These are phyloP conservation scores for Rostratula benghalensis DNA, from an alignment of 2,113 vertebrate species.

Conservation along the genomic window DNA sequence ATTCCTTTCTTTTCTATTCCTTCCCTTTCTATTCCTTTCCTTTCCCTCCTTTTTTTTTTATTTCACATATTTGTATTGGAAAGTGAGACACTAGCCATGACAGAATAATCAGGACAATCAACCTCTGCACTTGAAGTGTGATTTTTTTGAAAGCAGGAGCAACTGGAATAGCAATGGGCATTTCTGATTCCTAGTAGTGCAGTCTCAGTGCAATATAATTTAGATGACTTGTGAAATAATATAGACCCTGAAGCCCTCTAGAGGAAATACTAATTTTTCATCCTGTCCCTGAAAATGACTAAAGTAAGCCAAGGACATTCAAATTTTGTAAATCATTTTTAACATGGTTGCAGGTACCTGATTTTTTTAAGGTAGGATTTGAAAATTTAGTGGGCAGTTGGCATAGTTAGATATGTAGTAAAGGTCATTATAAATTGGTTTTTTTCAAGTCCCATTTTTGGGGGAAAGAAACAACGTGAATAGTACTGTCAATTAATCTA, in stretches of 20 bases:
- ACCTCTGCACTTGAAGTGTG: neutral
- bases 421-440: neutral
- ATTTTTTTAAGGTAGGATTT: neutral
- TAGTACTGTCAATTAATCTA: neutral
- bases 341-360: neutral
- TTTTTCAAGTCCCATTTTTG: neutral
- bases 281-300: neutral
- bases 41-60: neutral
- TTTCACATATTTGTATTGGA: neutral
- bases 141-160: neutral
- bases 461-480: neutral
- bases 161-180: neutral
- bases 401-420: neutral
- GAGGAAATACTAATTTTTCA: conserved; percentile 47
- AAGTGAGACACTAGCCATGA: neutral
- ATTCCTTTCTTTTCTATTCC: too few species aligned
- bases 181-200: neutral
- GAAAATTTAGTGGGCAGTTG: neutral
- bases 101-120: neutral
- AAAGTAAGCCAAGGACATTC: conserved; percentile 4
- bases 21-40: too few species aligned
- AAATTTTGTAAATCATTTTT: neutral
- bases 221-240: neutral
- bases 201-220: neutral
- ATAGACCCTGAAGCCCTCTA: conserved; percentile 51